phyloP scores from a whole-genome alignment of 2,113 vertebrate genomes.

The Megaptera novaeangliae region DNA sequence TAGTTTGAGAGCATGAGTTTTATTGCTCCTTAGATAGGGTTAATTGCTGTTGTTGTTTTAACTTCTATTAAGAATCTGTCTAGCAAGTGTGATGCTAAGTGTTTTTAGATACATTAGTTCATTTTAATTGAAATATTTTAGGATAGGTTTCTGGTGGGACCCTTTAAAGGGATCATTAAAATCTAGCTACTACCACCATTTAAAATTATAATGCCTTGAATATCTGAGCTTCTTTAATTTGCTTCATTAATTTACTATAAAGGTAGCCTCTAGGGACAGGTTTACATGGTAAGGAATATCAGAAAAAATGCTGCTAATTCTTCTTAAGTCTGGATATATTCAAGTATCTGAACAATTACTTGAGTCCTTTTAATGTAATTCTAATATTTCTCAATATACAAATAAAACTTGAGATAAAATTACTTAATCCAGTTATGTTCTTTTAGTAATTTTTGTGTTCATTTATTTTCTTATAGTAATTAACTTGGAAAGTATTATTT shows the following conservation, averaged over 20 bases:
- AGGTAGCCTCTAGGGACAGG: not conserved
- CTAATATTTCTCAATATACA: not conserved
- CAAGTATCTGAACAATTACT: not conserved
- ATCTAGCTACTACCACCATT: not conserved
- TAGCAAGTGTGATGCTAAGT: not conserved
- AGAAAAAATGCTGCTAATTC: not conserved
- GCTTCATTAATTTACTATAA: not conserved
- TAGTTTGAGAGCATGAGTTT: not conserved
- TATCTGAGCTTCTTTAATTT: not conserved
- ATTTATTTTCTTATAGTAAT: not conserved
- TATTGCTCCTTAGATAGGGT: not conserved
- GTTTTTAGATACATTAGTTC: not conserved
- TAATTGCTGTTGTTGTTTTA: not conserved
- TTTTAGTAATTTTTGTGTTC: slow-evolving; percentile 20
- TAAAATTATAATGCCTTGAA: not conserved
- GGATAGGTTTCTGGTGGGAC: not conserved
- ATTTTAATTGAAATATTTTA: slow-evolving; percentile 17
- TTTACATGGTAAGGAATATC: not conserved
- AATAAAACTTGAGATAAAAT: not conserved
- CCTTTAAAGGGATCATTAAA: slow-evolving; percentile 11
- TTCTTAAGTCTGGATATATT: not conserved
- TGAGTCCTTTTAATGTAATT: not conserved
- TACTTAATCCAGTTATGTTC: not conserved
- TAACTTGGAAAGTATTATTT: not conserved
- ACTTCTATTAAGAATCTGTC: not conserved